phyloP scores from a whole-genome alignment of 2,113 vertebrate genomes.

The Atrichornis clamosus region DNA sequence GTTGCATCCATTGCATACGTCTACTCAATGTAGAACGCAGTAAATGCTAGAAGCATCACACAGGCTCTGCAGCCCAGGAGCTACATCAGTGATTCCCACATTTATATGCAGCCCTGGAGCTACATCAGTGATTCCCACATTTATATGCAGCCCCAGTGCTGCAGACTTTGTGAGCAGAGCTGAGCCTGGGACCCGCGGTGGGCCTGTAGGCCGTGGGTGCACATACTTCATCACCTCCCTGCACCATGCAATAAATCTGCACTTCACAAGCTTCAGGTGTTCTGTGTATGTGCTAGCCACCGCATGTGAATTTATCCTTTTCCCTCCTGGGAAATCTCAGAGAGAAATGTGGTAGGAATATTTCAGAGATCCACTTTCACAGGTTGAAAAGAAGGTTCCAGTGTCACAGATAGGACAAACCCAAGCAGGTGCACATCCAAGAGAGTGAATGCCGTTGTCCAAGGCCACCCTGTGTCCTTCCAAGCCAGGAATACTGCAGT shows the following conservation, averaged over 20 bases:
- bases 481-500: background rate
- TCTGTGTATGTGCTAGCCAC: background rate
- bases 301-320: background rate
- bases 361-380: background rate
- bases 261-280: background rate
- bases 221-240: background rate
- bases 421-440: background rate
- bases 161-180: no score
- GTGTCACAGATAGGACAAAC: background rate
- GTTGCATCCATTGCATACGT: background rate
- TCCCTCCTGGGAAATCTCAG: background rate
- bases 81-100: background rate
- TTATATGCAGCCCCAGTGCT: background rate
- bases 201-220: no score
- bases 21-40: background rate
- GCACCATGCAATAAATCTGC: background rate
- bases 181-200: no score
- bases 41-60: background rate
- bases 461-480: background rate
- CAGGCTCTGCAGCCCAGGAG: background rate
- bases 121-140: background rate
- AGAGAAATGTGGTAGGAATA: background rate
- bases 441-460: background rate
- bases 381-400: background rate
- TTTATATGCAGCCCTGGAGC: background rate